Conservation (phyloP, 2,797 vertebrate genomes). For the Denticeps clupeoides region DNA sequence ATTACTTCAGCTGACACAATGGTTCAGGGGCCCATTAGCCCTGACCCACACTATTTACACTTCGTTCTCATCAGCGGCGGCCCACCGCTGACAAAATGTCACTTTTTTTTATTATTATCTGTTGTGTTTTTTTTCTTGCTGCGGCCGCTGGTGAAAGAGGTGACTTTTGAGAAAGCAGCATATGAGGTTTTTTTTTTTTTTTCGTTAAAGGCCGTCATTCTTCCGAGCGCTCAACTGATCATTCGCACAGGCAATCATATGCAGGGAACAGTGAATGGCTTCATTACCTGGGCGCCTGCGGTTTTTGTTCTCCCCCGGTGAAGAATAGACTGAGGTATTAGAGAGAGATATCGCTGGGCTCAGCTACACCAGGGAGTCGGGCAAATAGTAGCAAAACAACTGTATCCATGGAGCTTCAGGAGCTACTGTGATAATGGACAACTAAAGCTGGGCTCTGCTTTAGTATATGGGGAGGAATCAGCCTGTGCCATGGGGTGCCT, state of each 20-base stretch:
- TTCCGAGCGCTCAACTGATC: slow-evolving; percentile 38
- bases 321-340: neutral
- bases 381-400: neutral
- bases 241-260: slow-evolving; percentile 46
- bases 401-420: neutral
- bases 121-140: neutral
- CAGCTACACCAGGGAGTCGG: neutral
- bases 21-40: slow-evolving; percentile 18
- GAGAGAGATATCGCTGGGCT: neutral
- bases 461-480: neutral
- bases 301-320: slow-evolving; percentile 20
- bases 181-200: neutral
- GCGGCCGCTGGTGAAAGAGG: neutral
- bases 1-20: slow-evolving; percentile 21
- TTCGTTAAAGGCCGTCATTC: slow-evolving; percentile 23
- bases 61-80: slow-evolving; percentile 14
- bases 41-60: slow-evolving; percentile 20
- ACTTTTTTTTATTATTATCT: slow-evolving; percentile 4
- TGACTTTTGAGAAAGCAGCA: neutral
- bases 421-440: neutral
- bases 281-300: slow-evolving; percentile 54
- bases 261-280: slow-evolving; percentile 54
- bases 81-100: slow-evolving; percentile 18
- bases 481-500: neutral
- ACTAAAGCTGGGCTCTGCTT: neutral